Conservation (phyloP, 2,113 vertebrate genomes). For the Typhlomys cinereus region DNA sequence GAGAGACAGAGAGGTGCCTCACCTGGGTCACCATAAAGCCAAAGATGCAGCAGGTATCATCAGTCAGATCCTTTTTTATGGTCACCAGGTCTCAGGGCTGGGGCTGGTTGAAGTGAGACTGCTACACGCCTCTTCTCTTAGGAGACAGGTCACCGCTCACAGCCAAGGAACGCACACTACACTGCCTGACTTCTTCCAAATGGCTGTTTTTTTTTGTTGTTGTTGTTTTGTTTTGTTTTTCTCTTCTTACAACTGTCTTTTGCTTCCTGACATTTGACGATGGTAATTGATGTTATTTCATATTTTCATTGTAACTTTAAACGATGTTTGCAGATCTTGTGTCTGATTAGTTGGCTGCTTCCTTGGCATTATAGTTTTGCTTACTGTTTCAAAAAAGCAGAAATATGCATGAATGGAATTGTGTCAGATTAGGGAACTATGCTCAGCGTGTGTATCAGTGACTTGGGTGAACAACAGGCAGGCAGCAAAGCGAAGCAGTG, state of each 20-base stretch:
- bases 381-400: constrained; percentile 16
- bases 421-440: neutral
- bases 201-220: neutral
- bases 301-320: constrained; percentile 38
- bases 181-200: neutral
- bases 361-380: neutral
- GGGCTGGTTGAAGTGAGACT: neutral
- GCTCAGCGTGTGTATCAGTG: neutral
- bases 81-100: neutral
- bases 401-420: neutral
- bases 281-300: neutral
- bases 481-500: neutral
- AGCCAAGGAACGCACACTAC: neutral
- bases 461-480: neutral
- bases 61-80: neutral
- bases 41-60: too few relatives aligned
- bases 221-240: too few relatives aligned
- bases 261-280: neutral
- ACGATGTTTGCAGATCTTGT: neutral
- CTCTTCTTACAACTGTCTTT: neutral
- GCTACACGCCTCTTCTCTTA: neutral
- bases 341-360: constrained; percentile 26
- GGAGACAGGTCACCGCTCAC: neutral
- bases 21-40: neutral
- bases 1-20: neutral